Evolutionary conservation across 2,797 vertebrate species (phyloP), one percentile per base, ranked within the genome.

Genomic region (Pangasius sanitwongsei): DNA sequence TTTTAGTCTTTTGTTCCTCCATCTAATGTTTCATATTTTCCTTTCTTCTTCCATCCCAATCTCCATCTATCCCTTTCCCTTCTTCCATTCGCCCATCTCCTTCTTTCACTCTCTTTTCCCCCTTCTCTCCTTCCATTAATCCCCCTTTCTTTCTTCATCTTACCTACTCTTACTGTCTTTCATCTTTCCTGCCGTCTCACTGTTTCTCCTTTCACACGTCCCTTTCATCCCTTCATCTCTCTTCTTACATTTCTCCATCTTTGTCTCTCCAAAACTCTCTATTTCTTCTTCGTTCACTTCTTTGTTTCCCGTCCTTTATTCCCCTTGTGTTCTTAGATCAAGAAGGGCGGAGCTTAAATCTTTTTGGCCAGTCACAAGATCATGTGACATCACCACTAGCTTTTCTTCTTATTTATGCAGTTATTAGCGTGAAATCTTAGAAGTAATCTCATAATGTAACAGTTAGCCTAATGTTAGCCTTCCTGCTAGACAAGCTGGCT

Each of bases 81-180:
- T 65, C 63, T 65, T n/a, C 7, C 55, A 9, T 48, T 48, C 41
- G 3, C 20, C 72, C 8, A 48, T 63, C 61, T 9, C 75, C 16
- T 57, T 57, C 28, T 85, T 86, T 89, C 88, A 88, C 34, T 37
- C 9, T 74, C 85, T 41, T 69, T 31, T 11, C 48, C 65, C 13
- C 4, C 69, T 41, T 69, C 31, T 50, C 50, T n/a, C n/a, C 5
- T 69, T 5, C n/a, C 12, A 67, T 31, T 69, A 31, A 4, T 31
- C 28, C 18, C 25, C 11, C n/a, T 67, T 65, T n/a, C 63, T 31
- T 31, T 67, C n/a, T 31, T 67, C 28, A 67, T 67, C 28, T 67
- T 31, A 5, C 15, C 31, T 69, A 34, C 67, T 34, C 67, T 5
- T 69, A 18, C 5, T 6, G 6, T 37, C 25, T 63, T 63, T 8